Evolutionary conservation across 92 coral and sea anemone genomes (phyloP).

Genomic region (Parazoanthus swiftii): DNA sequence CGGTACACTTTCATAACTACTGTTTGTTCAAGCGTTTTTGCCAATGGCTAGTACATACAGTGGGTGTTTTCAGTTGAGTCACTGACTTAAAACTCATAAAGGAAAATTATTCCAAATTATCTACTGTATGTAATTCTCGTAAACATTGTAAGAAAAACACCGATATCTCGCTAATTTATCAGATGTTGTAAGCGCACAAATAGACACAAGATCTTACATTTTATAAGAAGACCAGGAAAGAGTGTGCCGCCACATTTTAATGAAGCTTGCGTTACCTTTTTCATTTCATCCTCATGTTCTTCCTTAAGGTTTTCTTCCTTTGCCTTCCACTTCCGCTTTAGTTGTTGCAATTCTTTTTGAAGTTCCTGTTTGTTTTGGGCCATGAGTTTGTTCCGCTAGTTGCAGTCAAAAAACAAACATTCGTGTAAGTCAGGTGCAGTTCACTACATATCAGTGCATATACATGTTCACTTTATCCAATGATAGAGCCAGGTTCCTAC

Average conservation of each 20-base stretch:
- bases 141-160: no score
- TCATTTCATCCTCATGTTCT: constrained; percentile 77
- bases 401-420: neutral
- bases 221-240: neutral
- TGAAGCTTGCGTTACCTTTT: constrained; percentile 54
- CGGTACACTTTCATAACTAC: neutral
- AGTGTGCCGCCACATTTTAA: neutral
- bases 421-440: neutral
- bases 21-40: neutral
- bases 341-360: constrained; percentile 74
- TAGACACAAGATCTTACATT: neutral
- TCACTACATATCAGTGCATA: neutral
- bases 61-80: no score
- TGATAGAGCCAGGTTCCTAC: neutral
- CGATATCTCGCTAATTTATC: neutral
- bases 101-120: no score
- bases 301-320: constrained; percentile 69
- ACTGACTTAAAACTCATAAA: no score
- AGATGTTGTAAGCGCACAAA: no score
- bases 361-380: constrained; percentile 79
- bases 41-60: neutral
- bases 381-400: constrained; percentile 70
- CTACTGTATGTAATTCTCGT: no score
- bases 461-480: neutral
- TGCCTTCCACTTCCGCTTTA: constrained; percentile 80